Evolutionary conservation across 2,113 vertebrate genomes (phyloP).

Genomic region (Sinocyclocheilus rhinocerous): DNA sequence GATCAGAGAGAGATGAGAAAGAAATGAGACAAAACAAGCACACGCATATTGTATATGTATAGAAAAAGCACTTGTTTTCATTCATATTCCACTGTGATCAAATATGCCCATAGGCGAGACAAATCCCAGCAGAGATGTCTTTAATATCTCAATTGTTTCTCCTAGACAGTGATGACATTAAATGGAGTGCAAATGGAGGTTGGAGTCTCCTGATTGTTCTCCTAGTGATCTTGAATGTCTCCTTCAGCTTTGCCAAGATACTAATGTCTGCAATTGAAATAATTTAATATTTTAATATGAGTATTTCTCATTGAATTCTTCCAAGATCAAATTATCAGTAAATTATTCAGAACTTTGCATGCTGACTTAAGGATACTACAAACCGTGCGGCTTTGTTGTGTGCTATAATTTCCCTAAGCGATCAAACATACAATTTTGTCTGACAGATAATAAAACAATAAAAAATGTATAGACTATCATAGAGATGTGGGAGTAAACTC

Average conservation of each 20-base stretch:
- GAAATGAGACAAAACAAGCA: constrained; percentile 9
- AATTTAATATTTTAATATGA: neutral
- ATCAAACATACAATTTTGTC: neutral
- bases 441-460: neutral
- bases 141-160: neutral
- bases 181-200: neutral
- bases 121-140: neutral
- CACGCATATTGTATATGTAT: neutral
- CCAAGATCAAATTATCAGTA: neutral
- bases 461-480: neutral
- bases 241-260: neutral
- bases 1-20: neutral
- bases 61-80: too few relatives aligned
- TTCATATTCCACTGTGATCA: too few relatives aligned
- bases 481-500: neutral
- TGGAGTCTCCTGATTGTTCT: neutral
- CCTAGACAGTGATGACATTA: neutral
- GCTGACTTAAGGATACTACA: neutral
- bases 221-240: neutral
- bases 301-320: neutral
- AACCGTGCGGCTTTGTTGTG: neutral
- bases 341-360: neutral
- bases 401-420: neutral
- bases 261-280: neutral
- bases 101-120: too few relatives aligned